Base-by-base conservation (phyloP, 2,888 invertebrate species). In the Agriotes lineatus region DNA sequence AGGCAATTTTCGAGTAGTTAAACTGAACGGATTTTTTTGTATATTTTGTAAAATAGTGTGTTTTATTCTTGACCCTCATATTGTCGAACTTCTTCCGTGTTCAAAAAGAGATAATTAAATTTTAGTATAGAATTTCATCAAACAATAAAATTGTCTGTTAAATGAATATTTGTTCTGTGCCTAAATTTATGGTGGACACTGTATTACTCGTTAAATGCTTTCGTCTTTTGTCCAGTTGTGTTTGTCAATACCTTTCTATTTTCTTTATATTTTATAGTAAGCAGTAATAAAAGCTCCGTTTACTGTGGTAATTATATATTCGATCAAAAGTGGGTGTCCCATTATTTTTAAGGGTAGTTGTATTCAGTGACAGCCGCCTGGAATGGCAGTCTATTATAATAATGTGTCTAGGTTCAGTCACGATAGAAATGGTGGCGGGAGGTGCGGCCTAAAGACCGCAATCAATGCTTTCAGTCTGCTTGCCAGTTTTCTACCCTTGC, bases 391-490 rank as follows among this genome's bases (percentile, higher is more conserved):
- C 25, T 48, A 48, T 48, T 48, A 48, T 48, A 48, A 48, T 48
- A 48, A 48, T 48, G 48, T 48, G 48, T 48, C 48, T 48, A 25
- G 48, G 48, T 12, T 22, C 19, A 22, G 48, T 48, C 25, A 48
- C 48, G 25, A 12, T 48, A 48, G 48, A 20, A 48, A 48, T 48
- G 48, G 48, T 25, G 48, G 48, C 48, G 48, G n/a, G 48, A 48
- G 48, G 48, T 20, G 48, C 48, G 48, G 48, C 50, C 9, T 4
- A 14, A 61, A 61, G 50, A 39, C 30, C 52, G 20, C 52, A 63
- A 45, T 63, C 56, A 35, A 64, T 57, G 44, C 56, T 56, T 56
- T 64, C 45, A 19, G 57, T 57, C 56, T 56, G 48, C 25, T 7
- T 56, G 30, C 44, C 35, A 42, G 35, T 12, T 63, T 64, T 57